Conservation (phyloP, 2,113 vertebrate genomes). For the Morphnarchus princeps region DNA sequence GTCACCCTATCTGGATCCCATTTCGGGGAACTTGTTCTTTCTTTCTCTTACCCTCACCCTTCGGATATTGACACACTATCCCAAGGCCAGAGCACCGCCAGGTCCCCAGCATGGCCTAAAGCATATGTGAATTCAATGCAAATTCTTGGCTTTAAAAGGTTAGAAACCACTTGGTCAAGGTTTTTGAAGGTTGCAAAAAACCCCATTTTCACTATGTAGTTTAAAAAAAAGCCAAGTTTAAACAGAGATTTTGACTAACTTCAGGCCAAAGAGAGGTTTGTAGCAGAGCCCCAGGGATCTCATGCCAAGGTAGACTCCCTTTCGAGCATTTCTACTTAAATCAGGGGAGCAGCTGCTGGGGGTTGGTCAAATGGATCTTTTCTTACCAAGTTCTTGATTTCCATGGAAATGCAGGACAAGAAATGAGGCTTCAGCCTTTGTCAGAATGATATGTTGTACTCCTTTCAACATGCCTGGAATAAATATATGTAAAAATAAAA, state of each 20-base stretch:
- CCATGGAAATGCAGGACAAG: neutral
- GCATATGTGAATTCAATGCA: neutral
- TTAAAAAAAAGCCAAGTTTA: neutral
- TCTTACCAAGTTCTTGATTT: neutral
- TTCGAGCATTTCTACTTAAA: neutral
- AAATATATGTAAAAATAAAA: neutral
- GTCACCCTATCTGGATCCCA: neutral
- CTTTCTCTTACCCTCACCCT: neutral
- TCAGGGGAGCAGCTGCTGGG: neutral
- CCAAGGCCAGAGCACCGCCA: neutral
- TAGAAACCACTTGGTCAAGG: neutral
- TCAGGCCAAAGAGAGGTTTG: neutral
- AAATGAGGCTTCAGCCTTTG: neutral
- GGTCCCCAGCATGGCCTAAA: neutral
- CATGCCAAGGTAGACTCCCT: neutral
- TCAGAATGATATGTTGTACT: neutral
- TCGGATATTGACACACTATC: neutral
- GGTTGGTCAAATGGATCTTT: neutral
- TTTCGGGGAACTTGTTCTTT: neutral
- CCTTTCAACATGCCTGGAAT: neutral
- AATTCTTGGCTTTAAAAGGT: neutral
- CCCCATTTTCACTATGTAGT: fast-evolving
- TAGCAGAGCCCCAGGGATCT: neutral
- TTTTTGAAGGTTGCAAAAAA: neutral
- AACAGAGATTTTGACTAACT: neutral